Percentiles rank a stretch among this genome's conserved stretches.
Conservation (phyloP, 2,888 invertebrate species). For the Leucoma salicis region DNA sequence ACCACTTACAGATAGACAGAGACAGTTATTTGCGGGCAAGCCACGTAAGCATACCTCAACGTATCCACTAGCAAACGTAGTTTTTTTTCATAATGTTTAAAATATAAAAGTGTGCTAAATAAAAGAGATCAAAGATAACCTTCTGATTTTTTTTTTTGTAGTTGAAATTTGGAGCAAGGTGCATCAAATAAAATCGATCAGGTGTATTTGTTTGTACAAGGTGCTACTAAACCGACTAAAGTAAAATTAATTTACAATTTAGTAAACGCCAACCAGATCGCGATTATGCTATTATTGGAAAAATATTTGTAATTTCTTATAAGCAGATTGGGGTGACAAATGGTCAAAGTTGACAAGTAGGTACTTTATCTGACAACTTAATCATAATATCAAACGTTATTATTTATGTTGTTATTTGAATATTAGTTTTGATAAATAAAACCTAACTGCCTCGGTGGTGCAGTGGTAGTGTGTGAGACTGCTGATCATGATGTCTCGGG, state of each 20-base stretch:
- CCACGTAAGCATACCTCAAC: too few relatives aligned
- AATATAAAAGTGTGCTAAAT: too few relatives aligned
- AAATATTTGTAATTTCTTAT: not conserved
- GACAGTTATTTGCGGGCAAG: too few relatives aligned
- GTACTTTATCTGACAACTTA: not conserved
- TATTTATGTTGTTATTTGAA: too few relatives aligned
- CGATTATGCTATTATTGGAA: constrained; percentile 5
- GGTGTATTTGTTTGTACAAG: constrained; percentile 79
- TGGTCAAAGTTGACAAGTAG: constrained; percentile 1
- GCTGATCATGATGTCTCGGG: too few relatives aligned
- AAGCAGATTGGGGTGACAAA: not conserved
- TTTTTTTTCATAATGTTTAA: too few relatives aligned
- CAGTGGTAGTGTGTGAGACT: too few relatives aligned
- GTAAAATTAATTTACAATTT: constrained; percentile 57
- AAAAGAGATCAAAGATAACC: constrained; percentile 1
- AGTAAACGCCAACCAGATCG: constrained; percentile 1
- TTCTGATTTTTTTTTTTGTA: constrained; percentile 10
- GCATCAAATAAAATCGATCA: constrained; percentile 68
- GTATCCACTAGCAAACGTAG: too few relatives aligned
- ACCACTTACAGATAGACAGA: too few relatives aligned
- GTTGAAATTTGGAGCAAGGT: constrained; percentile 69
- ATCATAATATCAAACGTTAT: not conserved
- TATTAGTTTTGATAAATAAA: too few relatives aligned
- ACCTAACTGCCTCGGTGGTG: too few relatives aligned
- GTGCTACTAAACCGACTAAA: constrained; percentile 57